Base-by-base conservation (phyloP, 1,140 invertebrate species). In the Asbolus verrucosus region DNA sequence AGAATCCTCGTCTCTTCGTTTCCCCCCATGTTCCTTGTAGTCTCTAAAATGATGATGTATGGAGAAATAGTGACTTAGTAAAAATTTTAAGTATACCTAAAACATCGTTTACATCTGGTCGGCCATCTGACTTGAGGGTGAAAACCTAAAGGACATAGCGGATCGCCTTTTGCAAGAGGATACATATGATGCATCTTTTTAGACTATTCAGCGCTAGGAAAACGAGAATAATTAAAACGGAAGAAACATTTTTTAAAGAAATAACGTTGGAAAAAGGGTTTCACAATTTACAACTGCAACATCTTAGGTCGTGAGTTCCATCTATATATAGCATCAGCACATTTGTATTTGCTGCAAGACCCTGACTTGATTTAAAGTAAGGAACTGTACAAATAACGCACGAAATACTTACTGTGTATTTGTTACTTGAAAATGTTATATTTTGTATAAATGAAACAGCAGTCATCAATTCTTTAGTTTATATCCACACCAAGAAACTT, bases 111-210 rank as follows among this genome's bases (percentile, higher is more conserved):
- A 84, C 94, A 96, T 72, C 94, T 86, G 33, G 94, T 96, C 9
- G 94, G 94, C 92, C 94, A 95, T 73, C 94, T 87, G 69, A 94
- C 92, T 84, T 96, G 94, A 14, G 94, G 94, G 84, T 95, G 93
- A 80, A 97, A 97, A n/a, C 95, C 94, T 77, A 96, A 84, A 16
- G 94, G 94, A 80, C 94, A 96, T 62, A 95, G 83, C 33, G 94
- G 91, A 80, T 96, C 94, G 65, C 92, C 92, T 84, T 92, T 93
- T 73, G 88, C 88, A 73, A 89, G 85, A 38, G 91, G 90, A 81
- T 92, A 93, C 79, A 93, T 81, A 82, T 92, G 91, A 84, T 93
- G 91, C 91, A 93, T 93, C n/a, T 71, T n/a, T n/a, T 67, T 27
- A 41, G 18, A 15, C 15, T 21, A 16, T 46, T 43, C 54, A 39